phyloP scores from a whole-genome alignment of 1,140 invertebrate genomes.

The Scylla paramamosain region DNA sequence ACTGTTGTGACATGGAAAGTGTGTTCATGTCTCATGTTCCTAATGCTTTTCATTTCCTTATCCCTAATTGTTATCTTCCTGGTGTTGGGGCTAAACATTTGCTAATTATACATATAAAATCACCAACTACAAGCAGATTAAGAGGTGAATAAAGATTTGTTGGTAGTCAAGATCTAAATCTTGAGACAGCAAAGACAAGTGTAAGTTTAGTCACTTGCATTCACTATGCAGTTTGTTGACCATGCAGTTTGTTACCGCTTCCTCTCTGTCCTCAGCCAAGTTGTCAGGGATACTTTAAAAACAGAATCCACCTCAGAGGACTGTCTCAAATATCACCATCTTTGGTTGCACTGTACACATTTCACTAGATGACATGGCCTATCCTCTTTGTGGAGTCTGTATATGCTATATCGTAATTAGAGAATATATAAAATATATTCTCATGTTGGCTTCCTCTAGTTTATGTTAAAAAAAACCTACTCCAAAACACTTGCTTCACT shows the following conservation, averaged over 20 bases:
- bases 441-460: neutral
- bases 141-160: too few species aligned
- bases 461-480: constrained; percentile 36
- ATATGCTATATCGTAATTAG: neutral
- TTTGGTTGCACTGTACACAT: neutral
- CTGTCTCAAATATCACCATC: neutral
- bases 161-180: too few species aligned
- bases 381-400: neutral
- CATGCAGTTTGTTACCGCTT: too few species aligned
- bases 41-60: neutral
- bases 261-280: too few species aligned
- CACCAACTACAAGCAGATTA: too few species aligned
- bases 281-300: neutral
- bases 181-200: too few species aligned
- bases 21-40: neutral
- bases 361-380: neutral
- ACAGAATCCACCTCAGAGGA: neutral
- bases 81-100: too few species aligned
- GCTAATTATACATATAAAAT: too few species aligned
- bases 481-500: constrained; percentile 65
- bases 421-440: neutral
- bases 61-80: too few species aligned
- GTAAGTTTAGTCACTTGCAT: too few species aligned
- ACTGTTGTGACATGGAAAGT: neutral
- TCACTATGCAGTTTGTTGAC: too few species aligned